Percentiles rank a stretch among this genome's conserved stretches.
phyloP scores from a whole-genome alignment of 2,888 invertebrate genomes.

The Caenorhabditis angaria region DNA sequence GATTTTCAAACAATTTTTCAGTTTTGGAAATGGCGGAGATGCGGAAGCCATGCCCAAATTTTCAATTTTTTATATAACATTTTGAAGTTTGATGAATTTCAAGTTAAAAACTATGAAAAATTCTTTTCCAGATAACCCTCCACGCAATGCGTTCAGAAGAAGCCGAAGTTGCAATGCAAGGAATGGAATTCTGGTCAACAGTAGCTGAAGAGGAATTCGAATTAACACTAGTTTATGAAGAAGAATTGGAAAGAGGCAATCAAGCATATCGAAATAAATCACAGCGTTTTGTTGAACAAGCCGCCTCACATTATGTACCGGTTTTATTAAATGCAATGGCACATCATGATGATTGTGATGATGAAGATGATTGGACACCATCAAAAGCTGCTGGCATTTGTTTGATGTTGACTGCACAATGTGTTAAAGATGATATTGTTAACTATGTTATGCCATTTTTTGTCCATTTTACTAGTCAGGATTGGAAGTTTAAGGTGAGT shows the following conservation, averaged over 20 bases:
- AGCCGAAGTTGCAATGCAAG: constrained; percentile 83
- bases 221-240: constrained; percentile 89
- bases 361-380: constrained; percentile 99
- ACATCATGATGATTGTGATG: constrained; percentile 82
- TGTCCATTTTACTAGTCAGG: constrained; percentile 87
- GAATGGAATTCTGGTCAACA: constrained; percentile 99
- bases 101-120: no score
- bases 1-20: no score
- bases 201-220: constrained; percentile 99
- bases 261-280: constrained; percentile 10
- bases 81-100: no score
- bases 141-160: constrained; percentile 97
- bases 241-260: constrained; percentile 73
- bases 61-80: no score
- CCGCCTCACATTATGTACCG: constrained; percentile 22
- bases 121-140: constrained; percentile 83
- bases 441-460: constrained; percentile 97
- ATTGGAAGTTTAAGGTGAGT: constrained; percentile 69
- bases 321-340: constrained; percentile 40
- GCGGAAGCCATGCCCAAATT: no score
- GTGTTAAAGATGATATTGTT: constrained; percentile 91
- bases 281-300: constrained; percentile 26
- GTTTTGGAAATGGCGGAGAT: no score
- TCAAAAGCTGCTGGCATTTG: constrained; percentile 99
- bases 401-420: constrained; percentile 93